These are phyloP conservation scores for Coremacera marginata DNA, from an alignment of 2,888 invertebrate genomes.

Conservation along the genomic window DNA sequence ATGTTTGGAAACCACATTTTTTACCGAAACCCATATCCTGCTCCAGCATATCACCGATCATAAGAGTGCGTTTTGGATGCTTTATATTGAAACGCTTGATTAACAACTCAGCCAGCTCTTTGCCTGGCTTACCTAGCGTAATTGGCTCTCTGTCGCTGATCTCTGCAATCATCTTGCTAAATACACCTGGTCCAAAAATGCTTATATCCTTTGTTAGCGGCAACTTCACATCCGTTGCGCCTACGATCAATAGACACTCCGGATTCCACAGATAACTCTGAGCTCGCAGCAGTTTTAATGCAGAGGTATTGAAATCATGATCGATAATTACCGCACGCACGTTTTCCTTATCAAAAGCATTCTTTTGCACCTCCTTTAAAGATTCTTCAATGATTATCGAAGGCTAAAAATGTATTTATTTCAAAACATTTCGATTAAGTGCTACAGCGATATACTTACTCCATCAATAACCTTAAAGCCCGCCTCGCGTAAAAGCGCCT, in stretches of 20 bases:
- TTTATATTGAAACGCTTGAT: conserved; percentile 65
- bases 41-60: conserved; percentile 88
- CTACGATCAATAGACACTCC: conserved; percentile 69
- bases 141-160: conserved; percentile 62
- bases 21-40: conserved; percentile 85
- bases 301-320: conserved; percentile 68
- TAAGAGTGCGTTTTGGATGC: conserved; percentile 77
- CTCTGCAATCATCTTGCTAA: conserved; percentile 65
- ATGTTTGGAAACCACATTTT: conserved; percentile 77
- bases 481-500: conserved; percentile 62
- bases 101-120: conserved; percentile 60
- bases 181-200: conserved; percentile 69
- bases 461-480: conserved; percentile 69
- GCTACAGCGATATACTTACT: conserved; percentile 55
- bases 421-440: no score
- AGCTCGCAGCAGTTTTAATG: conserved; percentile 68
- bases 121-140: conserved; percentile 70
- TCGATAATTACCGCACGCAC: conserved; percentile 71
- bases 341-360: conserved; percentile 58
- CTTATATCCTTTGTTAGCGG: conserved; percentile 58
- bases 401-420: conserved; percentile 51
- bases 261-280: conserved; percentile 67
- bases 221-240: conserved; percentile 68
- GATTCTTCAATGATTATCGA: conserved; percentile 57
- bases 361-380: conserved; percentile 46